Percentiles rank a stretch among this genome's conserved stretches.
phyloP scores from a whole-genome alignment of 2,113 vertebrate genomes.

The Casuarius casuarius region DNA sequence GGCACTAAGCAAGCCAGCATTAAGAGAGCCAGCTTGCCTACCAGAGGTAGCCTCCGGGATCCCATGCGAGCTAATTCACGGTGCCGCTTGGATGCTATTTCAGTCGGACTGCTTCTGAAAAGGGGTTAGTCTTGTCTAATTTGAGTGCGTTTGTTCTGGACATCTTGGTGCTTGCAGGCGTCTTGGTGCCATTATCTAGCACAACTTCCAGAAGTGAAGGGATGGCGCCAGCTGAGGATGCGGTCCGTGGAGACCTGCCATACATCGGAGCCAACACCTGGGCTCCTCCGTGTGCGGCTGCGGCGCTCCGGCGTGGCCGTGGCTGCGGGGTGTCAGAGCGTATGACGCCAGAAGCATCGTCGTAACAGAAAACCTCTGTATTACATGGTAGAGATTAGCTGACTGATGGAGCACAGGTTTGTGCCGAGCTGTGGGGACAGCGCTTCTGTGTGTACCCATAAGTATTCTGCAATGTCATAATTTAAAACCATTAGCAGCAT shows the following conservation, averaged over 20 bases:
- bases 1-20: background rate
- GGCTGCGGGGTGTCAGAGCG: background rate
- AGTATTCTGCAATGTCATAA: slow-evolving; percentile 67
- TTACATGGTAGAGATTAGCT: slow-evolving; percentile 48
- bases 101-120: background rate
- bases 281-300: background rate
- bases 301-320: background rate
- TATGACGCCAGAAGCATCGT: rapidly evolving
- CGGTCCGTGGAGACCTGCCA: background rate
- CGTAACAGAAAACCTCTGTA: slow-evolving; percentile 14
- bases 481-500: slow-evolving; percentile 61
- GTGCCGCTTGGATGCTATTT: background rate
- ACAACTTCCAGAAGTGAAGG: background rate
- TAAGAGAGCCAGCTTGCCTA: background rate
- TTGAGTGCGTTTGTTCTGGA: background rate
- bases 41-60: background rate
- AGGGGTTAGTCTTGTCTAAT: background rate
- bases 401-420: slow-evolving; percentile 37
- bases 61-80: background rate
- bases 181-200: background rate
- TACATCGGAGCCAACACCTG: background rate
- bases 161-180: background rate
- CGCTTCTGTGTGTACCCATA: slow-evolving; percentile 55
- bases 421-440: slow-evolving; percentile 39
- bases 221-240: background rate